Conservation (phyloP, 2,888 invertebrate genomes). For the Frankliniella fusca region DNA sequence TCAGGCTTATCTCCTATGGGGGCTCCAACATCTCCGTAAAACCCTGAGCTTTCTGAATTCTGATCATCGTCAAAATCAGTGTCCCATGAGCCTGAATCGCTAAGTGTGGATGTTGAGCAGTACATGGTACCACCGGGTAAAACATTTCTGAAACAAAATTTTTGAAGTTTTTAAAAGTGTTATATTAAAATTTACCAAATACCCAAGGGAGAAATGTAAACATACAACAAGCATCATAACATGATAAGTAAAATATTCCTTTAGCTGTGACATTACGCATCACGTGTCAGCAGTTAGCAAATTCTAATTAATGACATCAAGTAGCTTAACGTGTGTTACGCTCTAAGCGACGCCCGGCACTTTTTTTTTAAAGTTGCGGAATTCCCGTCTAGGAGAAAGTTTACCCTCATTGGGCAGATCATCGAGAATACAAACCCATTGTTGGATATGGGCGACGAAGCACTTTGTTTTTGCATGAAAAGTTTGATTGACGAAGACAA, state of each 20-base stretch:
- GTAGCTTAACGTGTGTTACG: no score
- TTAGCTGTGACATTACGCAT: no score
- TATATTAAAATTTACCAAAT: background rate
- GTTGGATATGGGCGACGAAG: background rate
- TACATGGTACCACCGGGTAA: background rate
- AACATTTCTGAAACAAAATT: background rate
- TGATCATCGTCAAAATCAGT: constrained; percentile 1
- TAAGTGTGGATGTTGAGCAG: constrained; percentile 1
- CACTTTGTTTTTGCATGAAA: background rate
- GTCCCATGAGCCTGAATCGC: background rate
- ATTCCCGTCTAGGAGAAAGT: background rate
- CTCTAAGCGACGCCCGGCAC: no score
- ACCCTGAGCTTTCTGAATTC: constrained; percentile 2
- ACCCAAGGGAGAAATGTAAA: background rate
- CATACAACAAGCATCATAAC: no score
- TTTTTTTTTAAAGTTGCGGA: background rate
- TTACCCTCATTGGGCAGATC: background rate
- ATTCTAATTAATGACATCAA: background rate
- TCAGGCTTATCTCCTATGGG: background rate
- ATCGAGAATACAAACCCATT: background rate
- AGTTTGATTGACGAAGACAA: background rate
- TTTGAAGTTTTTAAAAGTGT: background rate
- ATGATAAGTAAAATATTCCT: no score
- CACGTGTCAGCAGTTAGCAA: no score
- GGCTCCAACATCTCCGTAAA: background rate